Percentiles rank a stretch among this genome's conserved stretches.
These are phyloP conservation scores for Apaloderma vittatum DNA, from an alignment of 2,113 vertebrate genomes.

Conservation along the genomic window DNA sequence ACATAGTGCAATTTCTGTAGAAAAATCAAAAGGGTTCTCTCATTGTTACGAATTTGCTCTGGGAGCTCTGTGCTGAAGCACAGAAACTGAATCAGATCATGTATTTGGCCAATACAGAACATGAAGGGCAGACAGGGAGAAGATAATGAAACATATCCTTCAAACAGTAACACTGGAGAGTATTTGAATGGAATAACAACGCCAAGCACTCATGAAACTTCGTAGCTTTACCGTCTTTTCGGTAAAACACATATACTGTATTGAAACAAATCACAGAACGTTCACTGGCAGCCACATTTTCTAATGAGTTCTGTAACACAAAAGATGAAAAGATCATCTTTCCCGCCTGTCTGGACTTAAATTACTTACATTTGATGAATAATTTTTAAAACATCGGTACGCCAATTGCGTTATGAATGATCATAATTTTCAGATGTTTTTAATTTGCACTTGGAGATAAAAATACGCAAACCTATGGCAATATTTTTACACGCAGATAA, in stretches of 20 bases:
- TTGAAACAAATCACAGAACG: slow-evolving; percentile 42
- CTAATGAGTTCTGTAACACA: slow-evolving; percentile 23
- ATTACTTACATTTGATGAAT: not conserved
- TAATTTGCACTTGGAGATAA: slow-evolving; percentile 54
- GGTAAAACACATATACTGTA: slow-evolving; percentile 24
- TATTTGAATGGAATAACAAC: slow-evolving; percentile 53
- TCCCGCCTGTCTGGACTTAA: slow-evolving; percentile 1
- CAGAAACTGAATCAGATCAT: not conserved
- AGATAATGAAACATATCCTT: slow-evolving; percentile 71
- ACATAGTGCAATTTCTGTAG: not conserved
- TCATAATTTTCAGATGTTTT: slow-evolving; percentile 51
- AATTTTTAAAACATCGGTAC: slow-evolving; percentile 29
- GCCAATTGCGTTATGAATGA: not conserved
- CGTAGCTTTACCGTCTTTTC: slow-evolving; percentile 35
- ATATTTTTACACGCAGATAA: slow-evolving; percentile 17
- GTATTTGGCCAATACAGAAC: not conserved
- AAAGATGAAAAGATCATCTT: slow-evolving; percentile 48
- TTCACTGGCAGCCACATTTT: slow-evolving; percentile 32
- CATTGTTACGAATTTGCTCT: slow-evolving; percentile 43
- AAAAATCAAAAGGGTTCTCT: slow-evolving; percentile 26
- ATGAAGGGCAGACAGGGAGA: slow-evolving; percentile 32
- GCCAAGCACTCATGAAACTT: slow-evolving; percentile 48
- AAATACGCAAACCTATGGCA: slow-evolving; percentile 44
- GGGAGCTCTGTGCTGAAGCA: slow-evolving; percentile 14
- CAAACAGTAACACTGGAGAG: slow-evolving; percentile 64